Percentiles rank a stretch among this genome's conserved stretches.
phyloP scores from a whole-genome alignment of 2,888 invertebrate species.

The Spodoptera picta region DNA sequence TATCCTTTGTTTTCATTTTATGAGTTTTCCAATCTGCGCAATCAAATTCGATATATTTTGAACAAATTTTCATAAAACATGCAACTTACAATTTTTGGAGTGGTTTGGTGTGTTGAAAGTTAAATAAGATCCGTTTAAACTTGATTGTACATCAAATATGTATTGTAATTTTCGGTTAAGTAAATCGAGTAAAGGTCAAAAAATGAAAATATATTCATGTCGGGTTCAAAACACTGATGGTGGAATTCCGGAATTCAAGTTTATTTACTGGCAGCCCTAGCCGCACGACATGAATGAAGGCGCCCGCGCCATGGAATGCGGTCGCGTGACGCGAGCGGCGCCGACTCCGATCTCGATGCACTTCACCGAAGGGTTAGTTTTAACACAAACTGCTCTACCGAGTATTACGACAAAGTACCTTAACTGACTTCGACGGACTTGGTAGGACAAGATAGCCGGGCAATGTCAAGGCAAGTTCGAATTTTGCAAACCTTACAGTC shows the following conservation, averaged over 20 bases:
- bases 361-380: slow-evolving; percentile 80
- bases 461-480: neutral
- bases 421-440: slow-evolving; percentile 18
- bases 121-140: too few relatives aligned
- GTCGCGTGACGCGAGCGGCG: slow-evolving; percentile 89
- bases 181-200: too few relatives aligned
- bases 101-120: too few relatives aligned
- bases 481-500: neutral
- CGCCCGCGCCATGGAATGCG: slow-evolving; percentile 87
- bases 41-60: too few relatives aligned
- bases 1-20: too few relatives aligned
- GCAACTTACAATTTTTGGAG: too few relatives aligned
- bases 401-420: slow-evolving; percentile 20
- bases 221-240: neutral
- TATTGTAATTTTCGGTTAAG: too few relatives aligned
- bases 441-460: neutral
- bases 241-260: slow-evolving; percentile 38
- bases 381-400: slow-evolving; percentile 57
- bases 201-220: too few relatives aligned
- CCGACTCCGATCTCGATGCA: slow-evolving; percentile 88
- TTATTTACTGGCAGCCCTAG: slow-evolving; percentile 53
- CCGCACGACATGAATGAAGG: slow-evolving; percentile 84
- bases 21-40: too few relatives aligned
- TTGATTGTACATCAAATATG: too few relatives aligned
- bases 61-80: too few relatives aligned